A percentile compares a stretch with the other conserved stretches of the same genome.
Conservation (phyloP, 2,113 vertebrate genomes). For the Eptatretus burgeri region DNA sequence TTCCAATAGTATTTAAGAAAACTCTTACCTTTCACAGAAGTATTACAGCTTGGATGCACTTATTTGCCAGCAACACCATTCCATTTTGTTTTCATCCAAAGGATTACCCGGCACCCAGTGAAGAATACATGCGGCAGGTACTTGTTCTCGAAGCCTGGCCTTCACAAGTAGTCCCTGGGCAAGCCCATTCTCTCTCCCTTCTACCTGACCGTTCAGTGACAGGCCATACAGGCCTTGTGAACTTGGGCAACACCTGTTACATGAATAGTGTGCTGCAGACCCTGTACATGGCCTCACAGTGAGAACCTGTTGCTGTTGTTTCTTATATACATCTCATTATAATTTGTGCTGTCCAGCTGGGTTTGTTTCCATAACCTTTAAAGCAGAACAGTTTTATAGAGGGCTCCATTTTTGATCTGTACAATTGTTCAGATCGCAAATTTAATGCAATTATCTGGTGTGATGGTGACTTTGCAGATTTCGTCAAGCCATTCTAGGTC, state of each 20-base stretch:
- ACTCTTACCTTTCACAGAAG: not conserved
- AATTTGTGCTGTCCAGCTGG: not conserved
- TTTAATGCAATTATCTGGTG: too few species aligned
- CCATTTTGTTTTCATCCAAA: slow-evolving; percentile 12
- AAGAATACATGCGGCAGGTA: slow-evolving; percentile 72
- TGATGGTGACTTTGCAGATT: slow-evolving; percentile 31
- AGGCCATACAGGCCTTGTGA: slow-evolving; percentile 78
- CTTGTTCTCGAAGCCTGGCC: slow-evolving; percentile 96
- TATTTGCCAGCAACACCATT: not conserved
- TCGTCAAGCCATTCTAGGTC: slow-evolving; percentile 56
- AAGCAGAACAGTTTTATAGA: not conserved
- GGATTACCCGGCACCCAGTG: slow-evolving; percentile 59
- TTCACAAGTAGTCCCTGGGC: slow-evolving; percentile 63
- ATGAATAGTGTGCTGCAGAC: slow-evolving; percentile 97
- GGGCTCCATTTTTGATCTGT: too few species aligned
- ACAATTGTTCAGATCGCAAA: too few species aligned
- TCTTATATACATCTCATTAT: not conserved
- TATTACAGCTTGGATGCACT: not conserved
- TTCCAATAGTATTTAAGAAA: not conserved
- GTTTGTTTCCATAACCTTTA: not conserved
- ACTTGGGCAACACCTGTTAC: slow-evolving; percentile 88
- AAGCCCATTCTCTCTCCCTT: slow-evolving; percentile 39
- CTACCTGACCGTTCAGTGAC: slow-evolving; percentile 78
- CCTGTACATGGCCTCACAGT: slow-evolving; percentile 95
- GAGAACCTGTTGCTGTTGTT: slow-evolving; percentile 17